These are phyloP conservation scores for Ochlodes sylvanus DNA, from an alignment of 2,888 invertebrate species.

Conservation along the genomic window DNA sequence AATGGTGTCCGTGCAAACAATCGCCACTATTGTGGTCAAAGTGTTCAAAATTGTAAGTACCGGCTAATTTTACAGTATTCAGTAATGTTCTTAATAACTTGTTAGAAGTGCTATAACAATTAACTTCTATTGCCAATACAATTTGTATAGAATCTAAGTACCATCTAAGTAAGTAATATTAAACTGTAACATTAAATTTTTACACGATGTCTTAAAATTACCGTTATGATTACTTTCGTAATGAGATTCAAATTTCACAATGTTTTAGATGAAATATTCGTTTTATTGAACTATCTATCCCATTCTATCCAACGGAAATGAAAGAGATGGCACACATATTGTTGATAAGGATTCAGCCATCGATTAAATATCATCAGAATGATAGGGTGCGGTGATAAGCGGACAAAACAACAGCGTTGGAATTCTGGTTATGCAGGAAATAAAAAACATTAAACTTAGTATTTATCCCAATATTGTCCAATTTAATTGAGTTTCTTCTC, in stretches of 20 bases:
- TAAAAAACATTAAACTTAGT: background rate
- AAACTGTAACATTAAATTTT: no score
- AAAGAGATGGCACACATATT: constrained; percentile 14
- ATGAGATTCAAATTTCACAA: no score
- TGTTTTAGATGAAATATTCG: no score
- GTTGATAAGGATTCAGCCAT: constrained; percentile 27
- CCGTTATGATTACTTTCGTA: no score
- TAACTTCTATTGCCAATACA: no score
- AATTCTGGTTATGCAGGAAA: background rate
- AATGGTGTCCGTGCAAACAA: constrained; percentile 93
- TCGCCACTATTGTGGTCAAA: constrained; percentile 93
- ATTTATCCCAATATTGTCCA: no score
- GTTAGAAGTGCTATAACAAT: no score
- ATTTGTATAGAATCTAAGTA: no score
- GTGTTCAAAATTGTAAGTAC: constrained; percentile 91
- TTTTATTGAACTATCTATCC: constrained; percentile 17
- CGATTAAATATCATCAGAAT: constrained; percentile 24
- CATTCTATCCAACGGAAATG: constrained; percentile 30
- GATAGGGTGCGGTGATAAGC: constrained; percentile 25
- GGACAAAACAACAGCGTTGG: constrained; percentile 15
- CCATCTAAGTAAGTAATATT: no score
- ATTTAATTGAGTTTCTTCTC: no score
- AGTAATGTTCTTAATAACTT: no score
- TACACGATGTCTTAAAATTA: no score
- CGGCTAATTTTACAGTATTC: background rate